Conservation (phyloP, 2,113 vertebrate species). For the Varanus komodoensis region DNA sequence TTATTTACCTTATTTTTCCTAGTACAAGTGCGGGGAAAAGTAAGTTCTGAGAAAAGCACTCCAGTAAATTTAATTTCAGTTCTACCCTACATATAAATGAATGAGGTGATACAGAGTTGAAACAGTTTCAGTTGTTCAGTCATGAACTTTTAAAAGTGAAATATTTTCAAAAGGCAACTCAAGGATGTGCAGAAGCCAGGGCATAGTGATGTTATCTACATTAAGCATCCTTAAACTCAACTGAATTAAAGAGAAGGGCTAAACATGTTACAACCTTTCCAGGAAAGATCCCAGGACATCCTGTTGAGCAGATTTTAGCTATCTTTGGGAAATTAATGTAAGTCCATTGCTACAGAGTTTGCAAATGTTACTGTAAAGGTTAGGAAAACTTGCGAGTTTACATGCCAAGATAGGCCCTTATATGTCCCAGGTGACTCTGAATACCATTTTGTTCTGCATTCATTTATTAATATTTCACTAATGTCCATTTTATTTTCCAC, state of each 20-base stretch:
- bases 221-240: background rate
- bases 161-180: background rate
- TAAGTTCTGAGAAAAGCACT: too few relatives aligned
- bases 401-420: background rate
- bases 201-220: background rate
- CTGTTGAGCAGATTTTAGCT: background rate
- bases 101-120: background rate
- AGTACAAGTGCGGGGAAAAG: too few relatives aligned
- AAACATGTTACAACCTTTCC: background rate
- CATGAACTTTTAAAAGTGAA: background rate
- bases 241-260: background rate
- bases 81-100: background rate
- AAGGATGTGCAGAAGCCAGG: background rate
- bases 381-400: background rate
- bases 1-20: too few relatives aligned
- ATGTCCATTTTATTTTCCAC: too few relatives aligned
- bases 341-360: background rate
- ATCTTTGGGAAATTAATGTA: background rate
- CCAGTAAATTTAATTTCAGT: too few relatives aligned
- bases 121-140: background rate
- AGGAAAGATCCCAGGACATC: background rate
- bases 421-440: background rate
- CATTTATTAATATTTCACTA: background rate
- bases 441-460: background rate
- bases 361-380: background rate